A percentile compares a stretch with the other conserved stretches of the same genome.
Conservation (phyloP, 1,140 invertebrate species). For the Eciton burchellii region DNA sequence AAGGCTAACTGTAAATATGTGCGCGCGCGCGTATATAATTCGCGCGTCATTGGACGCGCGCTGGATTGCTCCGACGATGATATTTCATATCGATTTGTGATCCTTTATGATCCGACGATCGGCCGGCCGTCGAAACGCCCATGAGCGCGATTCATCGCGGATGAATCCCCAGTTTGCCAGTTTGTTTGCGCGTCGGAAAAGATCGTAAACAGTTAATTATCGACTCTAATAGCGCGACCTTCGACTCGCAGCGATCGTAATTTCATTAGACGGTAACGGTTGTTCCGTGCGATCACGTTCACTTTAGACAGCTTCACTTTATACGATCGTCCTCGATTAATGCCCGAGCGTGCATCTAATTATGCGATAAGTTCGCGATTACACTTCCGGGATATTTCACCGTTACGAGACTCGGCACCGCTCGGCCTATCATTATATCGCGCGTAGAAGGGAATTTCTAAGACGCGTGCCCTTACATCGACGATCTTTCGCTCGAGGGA, state of each 20-base stretch:
- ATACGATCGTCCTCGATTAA: slow-evolving; percentile 49
- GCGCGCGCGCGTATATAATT: too few relatives aligned
- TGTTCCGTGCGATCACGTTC: slow-evolving; percentile 43
- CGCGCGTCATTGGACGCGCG: background rate
- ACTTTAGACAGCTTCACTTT: slow-evolving; percentile 43
- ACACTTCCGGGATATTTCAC: slow-evolving; percentile 39
- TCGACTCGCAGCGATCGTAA: slow-evolving; percentile 29
- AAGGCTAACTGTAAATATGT: slow-evolving; percentile 63
- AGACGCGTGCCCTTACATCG: background rate
- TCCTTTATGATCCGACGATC: slow-evolving; percentile 12
- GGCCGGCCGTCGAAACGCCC: slow-evolving; percentile 38
- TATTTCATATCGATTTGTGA: slow-evolving; percentile 24
- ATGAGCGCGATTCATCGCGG: slow-evolving; percentile 25
- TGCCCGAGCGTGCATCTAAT: slow-evolving; percentile 43
- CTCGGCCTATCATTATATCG: background rate
- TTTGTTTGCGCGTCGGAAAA: slow-evolving; percentile 24
- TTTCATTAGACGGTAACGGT: slow-evolving; percentile 47
- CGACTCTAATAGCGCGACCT: slow-evolving; percentile 40
- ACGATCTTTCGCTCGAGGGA: background rate
- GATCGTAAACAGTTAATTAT: slow-evolving; percentile 46
- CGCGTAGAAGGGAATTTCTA: background rate
- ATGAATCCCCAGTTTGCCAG: slow-evolving; percentile 18
- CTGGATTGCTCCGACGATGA: slow-evolving; percentile 24
- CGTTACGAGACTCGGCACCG: slow-evolving; percentile 1
- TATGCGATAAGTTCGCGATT: slow-evolving; percentile 36